Base-by-base conservation (phyloP, 2,888 invertebrate genomes). In the Leucoma salicis region DNA sequence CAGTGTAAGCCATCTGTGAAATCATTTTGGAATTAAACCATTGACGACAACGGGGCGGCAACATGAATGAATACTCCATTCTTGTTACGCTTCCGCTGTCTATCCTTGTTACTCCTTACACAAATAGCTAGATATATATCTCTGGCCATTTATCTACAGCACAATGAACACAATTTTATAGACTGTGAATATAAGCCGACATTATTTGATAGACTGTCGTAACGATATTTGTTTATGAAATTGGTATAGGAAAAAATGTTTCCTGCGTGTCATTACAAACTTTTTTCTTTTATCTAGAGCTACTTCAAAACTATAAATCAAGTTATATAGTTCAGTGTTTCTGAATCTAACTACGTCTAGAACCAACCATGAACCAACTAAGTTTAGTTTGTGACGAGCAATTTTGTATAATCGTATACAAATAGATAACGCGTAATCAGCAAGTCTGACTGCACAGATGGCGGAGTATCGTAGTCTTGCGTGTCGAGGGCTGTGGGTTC, bases 11-110 rank as follows among this genome's bases (percentile, higher is more conserved):
- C n/a, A n/a, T n/a, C n/a, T n/a, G n/a, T n/a, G n/a, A n/a, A n/a
- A n/a, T n/a, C n/a, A n/a, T n/a, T n/a, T n/a, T n/a, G n/a, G n/a
- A n/a, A n/a, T n/a, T n/a, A n/a, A 37, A 39, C 63, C 73, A 74
- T 75, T 77, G 66, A 74, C 56, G 65, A 57, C 66, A 63, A 66
- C 74, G 74, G 1, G n/a, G 8, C 27, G 27, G 73, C 75, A 78
- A 78, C 72, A 68, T 78, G 74, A 79, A 82, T 85, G 85, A 82
- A 83, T 77, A 55, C 67, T 67, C 66, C 78, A 81, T 81, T 82
- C 81, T 81, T 74, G 67, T 69, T 70, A 54, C 45, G 70, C 71
- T 83, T 85, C 85, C 85, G 78, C 74, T 65, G 56, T 69, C 68
- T 51, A 49, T 79, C 79, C 64, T 68, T 74, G 53, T 81, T 69